Evolutionary conservation across 2,113 vertebrate genomes (phyloP), one percentile per base, ranked within the genome.

Genomic region (Nothobranchius furzeri): DNA sequence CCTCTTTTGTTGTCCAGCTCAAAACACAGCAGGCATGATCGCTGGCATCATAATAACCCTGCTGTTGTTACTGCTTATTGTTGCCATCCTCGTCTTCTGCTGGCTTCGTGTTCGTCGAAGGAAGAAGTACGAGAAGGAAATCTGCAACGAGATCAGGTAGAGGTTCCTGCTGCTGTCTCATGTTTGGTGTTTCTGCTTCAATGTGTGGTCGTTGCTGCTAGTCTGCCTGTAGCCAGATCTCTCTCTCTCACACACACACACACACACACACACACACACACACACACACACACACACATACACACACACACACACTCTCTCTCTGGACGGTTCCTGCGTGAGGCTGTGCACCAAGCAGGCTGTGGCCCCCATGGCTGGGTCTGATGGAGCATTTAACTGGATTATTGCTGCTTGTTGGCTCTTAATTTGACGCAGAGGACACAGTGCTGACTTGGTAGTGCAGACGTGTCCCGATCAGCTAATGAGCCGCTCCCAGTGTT

Each of bases 101-200:
- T 95, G 87, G 67, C 96, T 83, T 85, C 96, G 94, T 48, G 95
- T 93, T 63, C 96, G 91, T 12, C 90, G 95, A 86, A 94, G 91
- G 85, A 95, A 96, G 91, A 98, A 97, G 85, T 99, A 99, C 0
- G 98, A 99, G 91, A 98, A 99, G 78, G 97, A 98, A 91, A 96
- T 97, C 51, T 95, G 96, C 76, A 95, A 98, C 43, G 98, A 99
- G 75, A 99, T 99, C 85, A 96, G 95, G 98, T 99, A 81, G 30
- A 30, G 30, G 4, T 20, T 1, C 43, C 24, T 50, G 1, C 35
- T 12, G 6, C 37, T 6, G 37, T 40, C 37, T 4, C 30, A 4
- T 3, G 30, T 30, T 30, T 30, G 30, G 4, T 30, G 30, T 30
- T 30, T 30, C 30, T 30, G 30, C 30, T 30, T 30, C 2, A 30